Conservation (phyloP, 1,140 invertebrate genomes). For the Drosophila orena region DNA sequence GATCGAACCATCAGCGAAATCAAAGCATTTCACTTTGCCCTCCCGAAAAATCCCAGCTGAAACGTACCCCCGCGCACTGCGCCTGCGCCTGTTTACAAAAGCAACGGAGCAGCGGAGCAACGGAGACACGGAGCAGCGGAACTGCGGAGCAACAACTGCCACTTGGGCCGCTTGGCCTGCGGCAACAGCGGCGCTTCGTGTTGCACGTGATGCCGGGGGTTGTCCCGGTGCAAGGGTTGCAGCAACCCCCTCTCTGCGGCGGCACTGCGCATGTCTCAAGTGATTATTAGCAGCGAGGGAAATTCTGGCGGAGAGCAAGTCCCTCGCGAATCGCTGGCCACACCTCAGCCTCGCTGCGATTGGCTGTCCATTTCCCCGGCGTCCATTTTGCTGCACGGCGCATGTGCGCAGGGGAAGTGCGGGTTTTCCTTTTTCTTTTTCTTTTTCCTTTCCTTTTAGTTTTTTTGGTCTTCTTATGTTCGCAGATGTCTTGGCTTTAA, state of each 20-base stretch:
- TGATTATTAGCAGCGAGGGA: constrained; percentile 76
- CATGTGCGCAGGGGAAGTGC: constrained; percentile 58
- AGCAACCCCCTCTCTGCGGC: constrained; percentile 37
- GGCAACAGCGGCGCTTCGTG: constrained; percentile 4
- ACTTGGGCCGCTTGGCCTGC: constrained; percentile 2
- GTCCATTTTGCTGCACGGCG: constrained; percentile 61
- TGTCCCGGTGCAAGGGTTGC: constrained; percentile 68
- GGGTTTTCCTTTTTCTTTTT: constrained; percentile 5
- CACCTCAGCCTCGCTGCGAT: constrained; percentile 65
- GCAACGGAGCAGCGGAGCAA: constrained; percentile 59
- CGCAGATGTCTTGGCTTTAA: constrained; percentile 69
- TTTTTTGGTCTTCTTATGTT: constrained; percentile 10
- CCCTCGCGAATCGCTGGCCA: constrained; percentile 52
- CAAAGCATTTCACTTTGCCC: constrained; percentile 83
- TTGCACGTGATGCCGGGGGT: constrained; percentile 60
- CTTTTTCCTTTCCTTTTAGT: constrained; percentile 2
- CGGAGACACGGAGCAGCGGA: constrained; percentile 56
- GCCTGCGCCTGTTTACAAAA: constrained; percentile 81
- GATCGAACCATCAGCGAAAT: constrained; percentile 81
- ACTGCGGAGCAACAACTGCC: constrained; percentile 56
- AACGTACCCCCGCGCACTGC: constrained; percentile 71
- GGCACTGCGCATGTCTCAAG: constrained; percentile 69
- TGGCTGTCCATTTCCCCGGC: constrained; percentile 71
- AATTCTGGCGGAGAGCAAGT: constrained; percentile 73
- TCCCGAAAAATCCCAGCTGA: constrained; percentile 63